Conservation (phyloP, 1,140 invertebrate genomes). For the Papilio dardanus region DNA sequence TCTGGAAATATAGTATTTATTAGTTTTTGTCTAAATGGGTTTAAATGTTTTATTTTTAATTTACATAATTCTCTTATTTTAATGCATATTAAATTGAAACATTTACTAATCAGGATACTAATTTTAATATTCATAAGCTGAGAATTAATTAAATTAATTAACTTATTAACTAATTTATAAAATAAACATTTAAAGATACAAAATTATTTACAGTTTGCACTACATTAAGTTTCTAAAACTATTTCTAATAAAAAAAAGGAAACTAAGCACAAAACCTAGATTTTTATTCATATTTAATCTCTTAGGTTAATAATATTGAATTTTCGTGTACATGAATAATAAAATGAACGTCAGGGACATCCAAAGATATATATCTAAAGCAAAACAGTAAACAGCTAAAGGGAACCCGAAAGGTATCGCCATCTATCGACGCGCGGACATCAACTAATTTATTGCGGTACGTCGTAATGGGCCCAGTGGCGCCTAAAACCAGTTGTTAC, state of each 20-base stretch:
- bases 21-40: not conserved
- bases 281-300: not conserved
- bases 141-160: conserved; percentile 8
- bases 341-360: not conserved
- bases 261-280: not conserved
- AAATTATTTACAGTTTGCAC: conserved; percentile 3
- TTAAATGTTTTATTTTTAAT: not conserved
- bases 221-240: not conserved
- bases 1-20: not conserved
- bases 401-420: not conserved
- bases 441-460: conserved; percentile 10
- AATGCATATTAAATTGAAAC: conserved; percentile 4
- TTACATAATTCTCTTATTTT: not conserved
- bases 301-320: not conserved
- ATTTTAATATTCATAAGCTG: conserved; percentile 5
- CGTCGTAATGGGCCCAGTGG: conserved; percentile 43
- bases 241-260: too few relatives aligned
- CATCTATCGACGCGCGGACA: conserved; percentile 16
- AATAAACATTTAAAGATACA: not conserved
- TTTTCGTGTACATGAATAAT: not conserved
- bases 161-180: not conserved
- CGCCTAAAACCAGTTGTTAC: conserved; percentile 38
- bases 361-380: not conserved
- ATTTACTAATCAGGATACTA: not conserved
- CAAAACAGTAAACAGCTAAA: not conserved